phyloP scores from a whole-genome alignment of 2,888 invertebrate genomes.

The Chironomus riparius region DNA sequence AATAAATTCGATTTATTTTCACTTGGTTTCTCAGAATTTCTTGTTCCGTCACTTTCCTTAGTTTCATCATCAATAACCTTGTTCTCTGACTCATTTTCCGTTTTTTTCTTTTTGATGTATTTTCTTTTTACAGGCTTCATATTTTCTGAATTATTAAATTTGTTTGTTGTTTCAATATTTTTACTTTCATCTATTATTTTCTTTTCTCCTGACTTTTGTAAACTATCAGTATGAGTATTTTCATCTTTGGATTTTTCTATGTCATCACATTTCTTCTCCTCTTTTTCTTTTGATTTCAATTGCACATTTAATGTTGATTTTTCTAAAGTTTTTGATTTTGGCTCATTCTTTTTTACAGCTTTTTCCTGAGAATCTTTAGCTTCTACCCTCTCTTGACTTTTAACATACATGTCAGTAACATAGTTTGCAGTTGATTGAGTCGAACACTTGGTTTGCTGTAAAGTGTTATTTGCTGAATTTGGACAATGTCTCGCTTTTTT shows the following conservation, averaged over 20 bases:
- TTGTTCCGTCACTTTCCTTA: too few relatives aligned
- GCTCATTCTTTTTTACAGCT: background rate
- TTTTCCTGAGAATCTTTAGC: background rate
- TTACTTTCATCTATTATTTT: background rate
- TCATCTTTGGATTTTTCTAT: too few relatives aligned
- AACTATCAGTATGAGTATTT: too few relatives aligned
- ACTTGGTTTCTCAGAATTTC: too few relatives aligned
- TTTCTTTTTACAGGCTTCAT: background rate
- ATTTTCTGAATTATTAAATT: background rate
- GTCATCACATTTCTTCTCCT: background rate
- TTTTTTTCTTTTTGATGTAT: constrained; percentile 1
- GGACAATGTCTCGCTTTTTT: constrained; percentile 37
- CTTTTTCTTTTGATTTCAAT: background rate
- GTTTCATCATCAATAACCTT: too few relatives aligned
- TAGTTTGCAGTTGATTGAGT: background rate
- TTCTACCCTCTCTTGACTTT: background rate
- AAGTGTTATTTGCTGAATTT: background rate
- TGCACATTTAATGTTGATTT: background rate
- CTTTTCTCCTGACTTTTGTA: background rate
- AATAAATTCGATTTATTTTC: background rate
- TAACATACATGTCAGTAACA: background rate
- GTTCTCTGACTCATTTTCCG: background rate
- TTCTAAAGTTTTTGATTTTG: background rate
- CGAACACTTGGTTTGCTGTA: background rate
- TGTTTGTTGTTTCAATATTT: background rate